Percentiles rank a stretch among this genome's conserved stretches.
Conservation (phyloP, 2,888 invertebrate species). For the Cataglyphis rosenhaueri region DNA sequence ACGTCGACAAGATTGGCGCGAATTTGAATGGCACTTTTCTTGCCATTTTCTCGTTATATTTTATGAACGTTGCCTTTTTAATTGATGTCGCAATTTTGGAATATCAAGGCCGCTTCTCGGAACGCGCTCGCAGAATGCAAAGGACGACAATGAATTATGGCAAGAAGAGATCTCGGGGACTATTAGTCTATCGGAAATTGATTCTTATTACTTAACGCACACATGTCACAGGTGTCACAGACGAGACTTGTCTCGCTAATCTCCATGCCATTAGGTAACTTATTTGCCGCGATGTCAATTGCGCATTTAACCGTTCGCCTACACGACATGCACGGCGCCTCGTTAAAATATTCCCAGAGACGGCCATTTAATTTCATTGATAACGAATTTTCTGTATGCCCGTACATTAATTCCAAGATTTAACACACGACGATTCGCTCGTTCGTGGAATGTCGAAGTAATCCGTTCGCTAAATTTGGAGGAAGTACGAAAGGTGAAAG, state of each 20-base stretch:
- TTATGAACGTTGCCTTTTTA: neutral
- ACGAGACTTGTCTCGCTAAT: conserved; percentile 61
- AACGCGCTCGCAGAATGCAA: conserved; percentile 26
- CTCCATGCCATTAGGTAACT: conserved; percentile 62
- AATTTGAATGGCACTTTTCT: neutral
- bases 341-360: conserved; percentile 49
- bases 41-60: neutral
- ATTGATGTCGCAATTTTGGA: neutral
- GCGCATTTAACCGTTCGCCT: conserved; percentile 49
- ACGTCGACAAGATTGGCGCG: neutral
- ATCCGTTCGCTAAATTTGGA: neutral
- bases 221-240: conserved; percentile 6
- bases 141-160: conserved; percentile 17
- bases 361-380: conserved; percentile 49
- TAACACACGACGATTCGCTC: neutral
- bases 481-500: neutral
- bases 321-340: conserved; percentile 38
- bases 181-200: conserved; percentile 63
- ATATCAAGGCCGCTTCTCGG: conserved; percentile 14
- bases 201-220: conserved; percentile 67
- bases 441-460: conserved; percentile 17
- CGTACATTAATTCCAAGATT: neutral
- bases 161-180: conserved; percentile 36
- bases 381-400: conserved; percentile 33
- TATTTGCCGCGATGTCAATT: conserved; percentile 57